These are phyloP conservation scores for Dascillus cervinus DNA, from an alignment of 2,888 invertebrate genomes.

Conservation along the genomic window DNA sequence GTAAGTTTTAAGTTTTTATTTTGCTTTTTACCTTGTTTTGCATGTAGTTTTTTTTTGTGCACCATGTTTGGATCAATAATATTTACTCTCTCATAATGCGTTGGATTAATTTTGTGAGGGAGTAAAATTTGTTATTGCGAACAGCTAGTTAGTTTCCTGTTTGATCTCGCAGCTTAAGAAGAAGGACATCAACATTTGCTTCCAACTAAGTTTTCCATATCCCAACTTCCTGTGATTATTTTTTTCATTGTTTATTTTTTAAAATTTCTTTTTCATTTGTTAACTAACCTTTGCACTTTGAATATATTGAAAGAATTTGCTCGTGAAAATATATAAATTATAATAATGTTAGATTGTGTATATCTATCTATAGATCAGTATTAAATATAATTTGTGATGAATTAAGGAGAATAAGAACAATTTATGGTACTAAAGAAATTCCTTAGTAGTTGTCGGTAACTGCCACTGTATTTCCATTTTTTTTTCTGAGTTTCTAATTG, in stretches of 20 bases:
- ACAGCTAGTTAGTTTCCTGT: slow-evolving; percentile 45
- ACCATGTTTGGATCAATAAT: background rate
- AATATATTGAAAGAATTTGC: slow-evolving; percentile 15
- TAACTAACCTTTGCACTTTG: slow-evolving; percentile 9
- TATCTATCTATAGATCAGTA: slow-evolving; percentile 19
- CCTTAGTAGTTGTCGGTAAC: too few relatives aligned
- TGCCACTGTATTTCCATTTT: too few relatives aligned
- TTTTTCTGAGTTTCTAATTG: too few relatives aligned
- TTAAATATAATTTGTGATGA: slow-evolving; percentile 18
- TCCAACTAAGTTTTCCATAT: slow-evolving; percentile 35
- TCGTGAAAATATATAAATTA: slow-evolving; percentile 20
- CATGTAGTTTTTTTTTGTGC: slow-evolving; percentile 8
- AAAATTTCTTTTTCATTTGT: too few relatives aligned
- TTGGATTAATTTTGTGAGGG: background rate
- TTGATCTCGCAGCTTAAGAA: slow-evolving; percentile 53
- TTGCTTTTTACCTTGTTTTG: slow-evolving; percentile 16
- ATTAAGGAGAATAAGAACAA: too few relatives aligned
- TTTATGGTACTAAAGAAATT: slow-evolving; percentile 12
- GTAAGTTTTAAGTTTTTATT: slow-evolving; percentile 35
- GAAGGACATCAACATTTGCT: slow-evolving; percentile 45
- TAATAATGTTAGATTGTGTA: slow-evolving; percentile 19
- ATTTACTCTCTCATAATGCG: background rate
- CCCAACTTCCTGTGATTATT: slow-evolving; percentile 12
- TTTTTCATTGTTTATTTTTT: too few relatives aligned
- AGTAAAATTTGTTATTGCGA: too few relatives aligned